Percentiles rank a stretch among this genome's conserved stretches.
phyloP scores from a whole-genome alignment of 1,140 invertebrate species.

The Acyrthosiphon pisum region DNA sequence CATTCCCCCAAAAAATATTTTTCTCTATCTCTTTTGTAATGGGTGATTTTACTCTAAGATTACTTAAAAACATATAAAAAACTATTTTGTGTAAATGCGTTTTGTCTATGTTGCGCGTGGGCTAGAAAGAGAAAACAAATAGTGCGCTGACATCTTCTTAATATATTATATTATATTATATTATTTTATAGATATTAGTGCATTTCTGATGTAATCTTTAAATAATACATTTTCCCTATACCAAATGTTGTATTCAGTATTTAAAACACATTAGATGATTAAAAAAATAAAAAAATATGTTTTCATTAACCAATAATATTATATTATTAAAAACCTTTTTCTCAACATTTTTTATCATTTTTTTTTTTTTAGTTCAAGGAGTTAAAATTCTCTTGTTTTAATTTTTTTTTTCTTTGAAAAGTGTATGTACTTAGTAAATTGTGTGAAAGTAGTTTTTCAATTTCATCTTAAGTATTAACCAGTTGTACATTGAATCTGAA shows the following conservation, averaged over 20 bases:
- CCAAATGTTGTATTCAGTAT: not conserved
- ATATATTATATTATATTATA: too few relatives aligned
- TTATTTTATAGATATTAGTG: too few relatives aligned
- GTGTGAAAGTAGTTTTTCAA: constrained; percentile 7
- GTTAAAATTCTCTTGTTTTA: not conserved
- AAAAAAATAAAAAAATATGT: not conserved
- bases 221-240: too few relatives aligned
- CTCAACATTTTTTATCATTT: not conserved
- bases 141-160: too few relatives aligned
- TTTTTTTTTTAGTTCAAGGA: not conserved
- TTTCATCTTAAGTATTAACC: not conserved
- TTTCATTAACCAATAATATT: not conserved
- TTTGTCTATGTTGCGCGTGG: too few relatives aligned
- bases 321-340: not conserved
- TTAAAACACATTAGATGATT: not conserved
- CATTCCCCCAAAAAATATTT: too few relatives aligned
- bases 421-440: not conserved
- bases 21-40: too few relatives aligned
- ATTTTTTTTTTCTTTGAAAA: not conserved
- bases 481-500: not conserved
- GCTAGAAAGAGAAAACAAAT: too few relatives aligned
- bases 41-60: too few relatives aligned
- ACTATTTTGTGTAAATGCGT: too few relatives aligned
- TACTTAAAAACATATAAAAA: too few relatives aligned
- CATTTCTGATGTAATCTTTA: too few relatives aligned